Percentiles rank a stretch among this genome's conserved stretches.
Evolutionary conservation across 1,140 invertebrate species (phyloP).

Genomic region (Trichoplusia ni): DNA sequence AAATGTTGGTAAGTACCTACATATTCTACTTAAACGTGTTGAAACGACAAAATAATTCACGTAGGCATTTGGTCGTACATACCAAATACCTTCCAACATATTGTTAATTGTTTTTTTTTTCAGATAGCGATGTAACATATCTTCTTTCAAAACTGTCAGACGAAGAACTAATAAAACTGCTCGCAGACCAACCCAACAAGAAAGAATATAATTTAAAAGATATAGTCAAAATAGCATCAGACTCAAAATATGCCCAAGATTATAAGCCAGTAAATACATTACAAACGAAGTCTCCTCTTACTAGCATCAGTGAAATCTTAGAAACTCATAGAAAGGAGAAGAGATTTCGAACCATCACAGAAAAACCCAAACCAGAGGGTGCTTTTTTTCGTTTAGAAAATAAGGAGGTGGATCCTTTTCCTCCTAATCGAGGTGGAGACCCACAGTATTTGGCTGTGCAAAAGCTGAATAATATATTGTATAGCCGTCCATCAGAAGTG

Average conservation of each 20-base stretch:
- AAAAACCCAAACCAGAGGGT: conserved; percentile 32
- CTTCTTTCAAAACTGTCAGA: conserved; percentile 69
- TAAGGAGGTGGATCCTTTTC: conserved; percentile 51
- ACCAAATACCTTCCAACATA: not conserved
- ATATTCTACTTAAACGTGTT: not conserved
- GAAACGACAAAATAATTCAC: too few relatives aligned
- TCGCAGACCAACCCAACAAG: conserved; percentile 59
- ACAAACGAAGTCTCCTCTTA: not conserved
- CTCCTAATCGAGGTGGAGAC: conserved; percentile 45
- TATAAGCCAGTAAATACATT: not conserved
- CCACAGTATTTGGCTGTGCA: conserved; percentile 55
- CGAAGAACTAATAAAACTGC: conserved; percentile 59
- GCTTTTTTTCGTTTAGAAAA: conserved; percentile 63
- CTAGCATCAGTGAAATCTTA: not conserved
- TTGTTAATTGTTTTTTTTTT: conserved; percentile 14
- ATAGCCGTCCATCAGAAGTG: conserved; percentile 40
- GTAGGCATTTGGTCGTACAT: too few relatives aligned
- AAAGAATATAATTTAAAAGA: conserved; percentile 60
- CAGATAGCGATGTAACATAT: conserved; percentile 60
- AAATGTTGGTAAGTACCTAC: conserved; percentile 48
- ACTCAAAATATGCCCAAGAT: conserved; percentile 34
- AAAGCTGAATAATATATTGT: conserved; percentile 60
- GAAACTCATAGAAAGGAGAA: conserved; percentile 36
- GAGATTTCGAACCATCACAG: conserved; percentile 31
- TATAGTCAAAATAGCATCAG: conserved; percentile 52